phyloP scores from a whole-genome alignment of 2,113 vertebrate species.

The Paraplagusia blochii region DNA sequence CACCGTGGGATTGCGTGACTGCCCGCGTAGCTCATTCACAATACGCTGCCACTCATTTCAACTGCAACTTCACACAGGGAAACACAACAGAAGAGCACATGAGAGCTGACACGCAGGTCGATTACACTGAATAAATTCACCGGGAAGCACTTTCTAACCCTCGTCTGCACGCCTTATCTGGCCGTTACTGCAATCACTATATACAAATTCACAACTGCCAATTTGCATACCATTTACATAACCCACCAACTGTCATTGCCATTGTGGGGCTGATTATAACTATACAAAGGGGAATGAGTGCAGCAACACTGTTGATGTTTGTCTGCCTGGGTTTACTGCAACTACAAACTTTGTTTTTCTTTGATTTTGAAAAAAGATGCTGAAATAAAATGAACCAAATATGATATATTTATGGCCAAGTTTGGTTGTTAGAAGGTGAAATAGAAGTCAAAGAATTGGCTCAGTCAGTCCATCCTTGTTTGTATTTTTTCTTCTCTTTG shows the following conservation, averaged over 20 bases:
- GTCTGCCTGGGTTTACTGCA: constrained; percentile 12
- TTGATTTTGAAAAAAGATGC: neutral
- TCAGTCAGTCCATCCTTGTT: too few relatives aligned
- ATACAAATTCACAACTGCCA: constrained; percentile 56
- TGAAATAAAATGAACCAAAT: too few relatives aligned
- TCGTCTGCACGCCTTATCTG: constrained; percentile 44
- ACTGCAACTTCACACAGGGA: constrained; percentile 21
- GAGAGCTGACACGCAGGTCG: constrained; percentile 20
- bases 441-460: too few relatives aligned
- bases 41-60: constrained; percentile 30
- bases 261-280: constrained; percentile 56
- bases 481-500: too few relatives aligned
- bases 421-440: too few relatives aligned
- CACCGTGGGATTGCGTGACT: constrained; percentile 49
- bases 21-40: constrained; percentile 32
- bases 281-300: constrained; percentile 34
- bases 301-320: constrained; percentile 16
- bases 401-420: too few relatives aligned
- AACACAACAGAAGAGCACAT: constrained; percentile 26
- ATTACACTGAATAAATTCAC: constrained; percentile 43
- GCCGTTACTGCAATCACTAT: constrained; percentile 64
- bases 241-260: constrained; percentile 69
- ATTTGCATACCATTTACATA: constrained; percentile 72
- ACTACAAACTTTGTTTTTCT: neutral
- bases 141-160: constrained; percentile 35